Evolutionary conservation across 2,113 vertebrate genomes (phyloP).

Genomic region (Hymenochirus boettgeri): DNA sequence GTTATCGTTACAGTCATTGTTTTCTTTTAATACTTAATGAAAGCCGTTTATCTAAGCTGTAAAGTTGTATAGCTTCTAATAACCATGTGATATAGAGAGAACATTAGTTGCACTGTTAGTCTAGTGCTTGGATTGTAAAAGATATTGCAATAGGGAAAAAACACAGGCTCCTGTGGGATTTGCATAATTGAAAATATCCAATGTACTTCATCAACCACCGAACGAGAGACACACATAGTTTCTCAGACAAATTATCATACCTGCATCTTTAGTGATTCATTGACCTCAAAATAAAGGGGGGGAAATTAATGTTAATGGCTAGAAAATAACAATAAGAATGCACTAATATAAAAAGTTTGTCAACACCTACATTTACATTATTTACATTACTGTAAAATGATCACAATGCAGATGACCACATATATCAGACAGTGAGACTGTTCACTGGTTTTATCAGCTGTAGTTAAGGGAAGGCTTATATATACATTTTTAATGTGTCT

Average conservation of each 20-base stretch:
- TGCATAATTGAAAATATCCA: neutral
- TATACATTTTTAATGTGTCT: no score
- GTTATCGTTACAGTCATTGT: neutral
- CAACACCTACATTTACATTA: no score
- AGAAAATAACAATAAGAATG: no score
- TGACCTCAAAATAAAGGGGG: neutral
- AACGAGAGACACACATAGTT: neutral
- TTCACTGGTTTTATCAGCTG: no score
- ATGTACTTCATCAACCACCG: neutral
- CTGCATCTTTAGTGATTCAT: neutral
- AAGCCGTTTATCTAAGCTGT: conserved; percentile 3
- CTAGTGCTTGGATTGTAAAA: neutral
- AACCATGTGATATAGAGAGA: conserved; percentile 9
- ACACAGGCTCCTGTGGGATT: neutral
- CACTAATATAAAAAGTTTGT: no score
- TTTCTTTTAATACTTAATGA: conserved; percentile 10
- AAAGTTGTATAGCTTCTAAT: conserved; percentile 3
- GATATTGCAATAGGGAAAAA: conserved; percentile 1
- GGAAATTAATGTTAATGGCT: no score
- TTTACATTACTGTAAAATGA: no score
- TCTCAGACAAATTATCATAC: neutral
- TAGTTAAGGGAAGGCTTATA: no score
- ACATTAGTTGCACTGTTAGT: conserved; percentile 1
- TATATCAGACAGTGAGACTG: no score
- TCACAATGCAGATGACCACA: no score